Evolutionary conservation across 2,888 invertebrate species (phyloP), one percentile per base, ranked within the genome.

Genomic region (Masnerella sp.): DNA sequence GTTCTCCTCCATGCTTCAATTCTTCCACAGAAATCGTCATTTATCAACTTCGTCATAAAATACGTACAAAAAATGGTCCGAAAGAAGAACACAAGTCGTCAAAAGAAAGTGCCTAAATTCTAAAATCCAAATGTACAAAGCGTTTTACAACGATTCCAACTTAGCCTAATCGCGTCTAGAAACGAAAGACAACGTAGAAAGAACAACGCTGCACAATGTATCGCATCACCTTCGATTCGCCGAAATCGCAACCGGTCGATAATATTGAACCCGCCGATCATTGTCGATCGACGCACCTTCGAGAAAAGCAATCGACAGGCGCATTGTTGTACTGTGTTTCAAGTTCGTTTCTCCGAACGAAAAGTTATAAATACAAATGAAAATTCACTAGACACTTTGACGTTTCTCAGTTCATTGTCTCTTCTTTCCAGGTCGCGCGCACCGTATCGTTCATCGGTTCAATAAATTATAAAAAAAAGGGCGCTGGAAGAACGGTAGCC

Each of bases 321-420:
- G 76, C 76, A 75, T 69, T 80, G 61, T 84, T 85, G 83, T 86
- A 86, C 84, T 85, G 83, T 83, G 80, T 84, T 85, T 83, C 79
- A 83, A 84, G 81, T 86, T 86, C 85, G 85, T 83, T 85, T 86
- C 84, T 51, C 45, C 25, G 32, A 32, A 51, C 47, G 5, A 47
- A 58, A 36, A 84, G 83, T 83, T 83, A 85, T 84, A 85, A 85
- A 85, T 85, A 85, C 83, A 85, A 87, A 86, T 32, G n/a, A 52
- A 43, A 68, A 68, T 52, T 59, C 20, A 59, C 54, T 54, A 61
- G 47, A 61, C 20, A 28, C 25, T 25, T 28, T 43, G 43, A 32
- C 59, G 40, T 25, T 25, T 61, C 12, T 45, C 47, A 45, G 51
- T 70, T 62, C 54, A 70, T 78, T 73, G 62, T 75, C 77, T 77